A percentile compares a stretch with the other conserved stretches of the same genome.
Conservation (phyloP, 2,888 invertebrate species). For the Mantis religiosa region DNA sequence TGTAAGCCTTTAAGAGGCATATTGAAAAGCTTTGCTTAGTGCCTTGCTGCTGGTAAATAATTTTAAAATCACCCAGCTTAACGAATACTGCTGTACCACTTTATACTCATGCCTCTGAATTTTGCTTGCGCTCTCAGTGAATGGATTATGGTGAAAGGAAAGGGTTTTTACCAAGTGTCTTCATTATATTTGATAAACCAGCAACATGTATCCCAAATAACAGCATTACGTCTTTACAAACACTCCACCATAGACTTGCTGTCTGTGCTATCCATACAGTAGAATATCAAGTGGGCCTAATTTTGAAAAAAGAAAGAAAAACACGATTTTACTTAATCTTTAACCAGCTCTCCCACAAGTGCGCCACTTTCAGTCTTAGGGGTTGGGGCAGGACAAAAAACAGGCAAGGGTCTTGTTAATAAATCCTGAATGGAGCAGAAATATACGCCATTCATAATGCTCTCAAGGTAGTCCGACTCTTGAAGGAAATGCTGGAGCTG, state of each 20-base stretch:
- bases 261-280: neutral
- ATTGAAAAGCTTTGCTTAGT: neutral
- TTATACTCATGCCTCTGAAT: neutral
- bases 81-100: neutral
- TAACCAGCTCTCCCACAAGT: neutral
- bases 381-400: neutral
- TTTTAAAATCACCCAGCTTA: neutral
- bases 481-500: neutral
- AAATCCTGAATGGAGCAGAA: neutral
- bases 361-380: neutral
- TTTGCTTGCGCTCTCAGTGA: neutral
- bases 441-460: neutral
- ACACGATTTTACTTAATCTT: neutral
- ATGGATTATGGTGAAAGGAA: neutral
- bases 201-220: neutral
- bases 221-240: neutral
- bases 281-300: neutral
- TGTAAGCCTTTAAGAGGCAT: neutral
- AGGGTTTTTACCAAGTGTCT: neutral
- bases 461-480: neutral
- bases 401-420: neutral
- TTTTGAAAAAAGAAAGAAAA: neutral
- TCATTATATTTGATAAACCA: neutral
- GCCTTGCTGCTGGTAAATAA: neutral
- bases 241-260: neutral